Base-by-base conservation (phyloP, 1,140 invertebrate species). In the Ylistrum balloti region DNA sequence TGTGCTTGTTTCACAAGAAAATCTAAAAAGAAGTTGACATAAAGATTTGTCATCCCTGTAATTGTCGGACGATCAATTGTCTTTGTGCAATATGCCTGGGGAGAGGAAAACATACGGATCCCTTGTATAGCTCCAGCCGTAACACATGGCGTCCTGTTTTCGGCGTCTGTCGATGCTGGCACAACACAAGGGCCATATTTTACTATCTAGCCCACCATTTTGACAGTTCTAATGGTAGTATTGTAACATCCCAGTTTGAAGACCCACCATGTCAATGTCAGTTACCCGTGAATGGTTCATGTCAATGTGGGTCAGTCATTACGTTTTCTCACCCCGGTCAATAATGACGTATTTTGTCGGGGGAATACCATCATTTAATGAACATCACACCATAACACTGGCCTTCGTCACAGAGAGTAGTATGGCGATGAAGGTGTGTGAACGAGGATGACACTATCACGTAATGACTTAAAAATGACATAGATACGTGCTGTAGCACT, bases 11-110 rank as follows among this genome's bases (percentile, higher is more conserved):
- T 74, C 56, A 74, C 56, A 74, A 74, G 56, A 74, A 74, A 74
- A 74, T n/a, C n/a, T 74, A 74, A 74, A 74, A 74, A 74, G 56
- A 74, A 74, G 56, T 74, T 74, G 56, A 74, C 56, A 74, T 74
- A 74, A 74, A 74, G 56, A 74, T 74, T 74, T 74, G 56, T 74
- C 56, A 74, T 74, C 56, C 56, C 56, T 74, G n/a, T 74, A 74
- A 74, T 74, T 74, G 56, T 28, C 17, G 56, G n/a, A 28, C 56
- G 56, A 74, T 74, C 56, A 74, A 74, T 74, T 74, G 56, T 74
- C 56, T 74, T 74, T 74, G 56, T 74, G 56, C 56, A 74, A 74
- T 74, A 74, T 74, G 56, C 56, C 56, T n/a, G 56, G 56, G 56
- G 56, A 74, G 56, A 74, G 56, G 56, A 74, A 74, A 74, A 74